Percentiles rank a stretch among this genome's conserved stretches.
phyloP scores from a whole-genome alignment of 2,113 vertebrate species.

The Brachypteracias leptosomus region DNA sequence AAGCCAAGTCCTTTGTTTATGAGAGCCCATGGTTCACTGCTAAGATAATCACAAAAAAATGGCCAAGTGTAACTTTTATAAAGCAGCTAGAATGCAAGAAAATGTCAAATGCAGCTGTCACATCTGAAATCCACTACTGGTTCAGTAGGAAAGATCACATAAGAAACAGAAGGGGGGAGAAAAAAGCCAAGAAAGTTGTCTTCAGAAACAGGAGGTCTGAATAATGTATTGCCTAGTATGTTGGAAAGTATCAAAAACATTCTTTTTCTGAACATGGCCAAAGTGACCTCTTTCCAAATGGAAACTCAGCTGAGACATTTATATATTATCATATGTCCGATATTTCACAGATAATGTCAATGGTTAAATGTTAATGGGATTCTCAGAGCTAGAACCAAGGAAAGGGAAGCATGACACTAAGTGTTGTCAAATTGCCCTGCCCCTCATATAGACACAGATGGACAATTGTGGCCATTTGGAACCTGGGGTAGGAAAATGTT shows the following conservation, averaged over 20 bases:
- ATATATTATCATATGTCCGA: background rate
- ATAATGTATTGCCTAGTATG: background rate
- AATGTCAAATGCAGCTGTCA: background rate
- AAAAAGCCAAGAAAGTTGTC: background rate
- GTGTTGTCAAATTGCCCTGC: background rate
- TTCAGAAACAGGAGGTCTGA: background rate
- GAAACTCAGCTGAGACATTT: background rate
- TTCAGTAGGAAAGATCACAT: background rate
- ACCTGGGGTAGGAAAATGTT: background rate
- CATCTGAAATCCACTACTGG: background rate
- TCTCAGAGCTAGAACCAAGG: background rate
- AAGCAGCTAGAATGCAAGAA: background rate
- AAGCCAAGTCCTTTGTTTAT: background rate
- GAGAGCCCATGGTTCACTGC: background rate
- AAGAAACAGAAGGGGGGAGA: background rate
- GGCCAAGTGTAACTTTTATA: background rate
- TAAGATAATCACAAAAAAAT: background rate
- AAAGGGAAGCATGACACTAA: background rate
- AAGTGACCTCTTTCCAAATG: background rate
- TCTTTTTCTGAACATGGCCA: background rate
- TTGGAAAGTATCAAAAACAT: background rate
- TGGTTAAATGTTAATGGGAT: background rate
- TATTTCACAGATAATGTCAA: background rate
- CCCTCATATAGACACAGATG: background rate
- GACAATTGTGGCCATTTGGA: background rate